phyloP scores from a whole-genome alignment of 2,113 vertebrate genomes.

The Vulpes vulpes region DNA sequence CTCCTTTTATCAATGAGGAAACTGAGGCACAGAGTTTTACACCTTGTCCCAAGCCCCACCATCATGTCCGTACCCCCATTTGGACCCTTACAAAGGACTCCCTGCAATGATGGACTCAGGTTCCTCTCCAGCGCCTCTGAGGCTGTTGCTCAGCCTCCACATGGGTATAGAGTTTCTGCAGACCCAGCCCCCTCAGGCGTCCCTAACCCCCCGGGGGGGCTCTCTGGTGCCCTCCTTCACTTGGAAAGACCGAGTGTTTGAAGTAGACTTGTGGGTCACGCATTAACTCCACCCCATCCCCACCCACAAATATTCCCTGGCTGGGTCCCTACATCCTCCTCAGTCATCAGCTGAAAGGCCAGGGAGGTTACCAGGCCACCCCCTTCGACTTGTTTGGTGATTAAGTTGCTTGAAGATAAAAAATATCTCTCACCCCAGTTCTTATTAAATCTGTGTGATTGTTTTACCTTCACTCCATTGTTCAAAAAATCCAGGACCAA shows the following conservation, averaged over 20 bases:
- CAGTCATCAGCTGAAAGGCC: not conserved
- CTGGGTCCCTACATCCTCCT: not conserved
- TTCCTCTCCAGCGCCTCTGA: not conserved
- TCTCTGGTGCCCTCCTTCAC: slow-evolving; percentile 4
- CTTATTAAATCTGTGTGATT: not conserved
- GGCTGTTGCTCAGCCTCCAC: not conserved
- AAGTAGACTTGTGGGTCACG: not conserved
- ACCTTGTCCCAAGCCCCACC: not conserved
- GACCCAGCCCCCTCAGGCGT: not conserved
- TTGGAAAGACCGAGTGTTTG: not conserved
- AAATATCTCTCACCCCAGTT: not conserved
- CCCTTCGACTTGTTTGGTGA: not conserved
- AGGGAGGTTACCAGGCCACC: not conserved
- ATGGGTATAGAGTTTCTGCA: not conserved
- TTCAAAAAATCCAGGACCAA: not conserved
- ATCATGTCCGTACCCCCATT: not conserved
- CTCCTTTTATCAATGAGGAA: not conserved
- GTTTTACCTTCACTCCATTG: slow-evolving; percentile 22
- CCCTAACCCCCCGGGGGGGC: not conserved
- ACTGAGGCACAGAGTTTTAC: not conserved
- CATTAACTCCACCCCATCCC: not conserved
- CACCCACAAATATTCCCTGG: not conserved
- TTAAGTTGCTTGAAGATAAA: slow-evolving; percentile 39
- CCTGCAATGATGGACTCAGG: rapidly evolving
- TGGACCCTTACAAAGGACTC: not conserved